These are phyloP conservation scores for Gallinago nigripennis DNA, from an alignment of 2,797 vertebrate genomes.

Conservation along the genomic window DNA sequence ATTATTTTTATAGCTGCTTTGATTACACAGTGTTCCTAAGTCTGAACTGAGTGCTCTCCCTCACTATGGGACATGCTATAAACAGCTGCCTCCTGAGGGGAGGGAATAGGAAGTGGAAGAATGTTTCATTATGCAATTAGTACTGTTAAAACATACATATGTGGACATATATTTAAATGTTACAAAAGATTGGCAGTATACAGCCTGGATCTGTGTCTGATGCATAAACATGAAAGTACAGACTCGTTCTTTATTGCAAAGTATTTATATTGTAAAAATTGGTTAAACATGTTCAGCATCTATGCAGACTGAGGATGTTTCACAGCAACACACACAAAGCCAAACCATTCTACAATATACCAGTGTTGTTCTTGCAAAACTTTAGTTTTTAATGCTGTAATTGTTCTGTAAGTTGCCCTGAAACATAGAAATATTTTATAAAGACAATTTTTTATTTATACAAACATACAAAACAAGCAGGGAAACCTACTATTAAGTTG, in stretches of 20 bases:
- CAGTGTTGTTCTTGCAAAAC: not conserved
- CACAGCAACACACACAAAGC: not conserved
- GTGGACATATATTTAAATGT: not conserved
- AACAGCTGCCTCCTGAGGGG: not conserved
- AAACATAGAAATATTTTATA: not conserved
- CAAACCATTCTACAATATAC: not conserved
- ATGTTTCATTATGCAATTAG: slow-evolving; percentile 13
- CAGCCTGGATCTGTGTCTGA: not conserved
- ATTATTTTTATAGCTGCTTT: not conserved
- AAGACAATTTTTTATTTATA: slow-evolving; percentile 2
- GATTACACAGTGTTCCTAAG: not conserved
- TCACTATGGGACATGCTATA: accelerated
- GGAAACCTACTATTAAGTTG: not conserved
- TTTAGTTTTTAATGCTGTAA: not conserved
- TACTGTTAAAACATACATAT: not conserved
- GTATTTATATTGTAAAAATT: slow-evolving; percentile 27
- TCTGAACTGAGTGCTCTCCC: not conserved
- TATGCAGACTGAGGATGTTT: not conserved
- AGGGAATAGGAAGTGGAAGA: not conserved
- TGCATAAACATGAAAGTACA: not conserved
- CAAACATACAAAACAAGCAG: not conserved
- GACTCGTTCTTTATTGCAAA: not conserved
- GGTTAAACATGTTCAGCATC: not conserved
- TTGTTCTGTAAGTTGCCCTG: not conserved
- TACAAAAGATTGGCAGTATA: not conserved